Conservation (phyloP, 2,113 vertebrate genomes). For the Zeus faber region DNA sequence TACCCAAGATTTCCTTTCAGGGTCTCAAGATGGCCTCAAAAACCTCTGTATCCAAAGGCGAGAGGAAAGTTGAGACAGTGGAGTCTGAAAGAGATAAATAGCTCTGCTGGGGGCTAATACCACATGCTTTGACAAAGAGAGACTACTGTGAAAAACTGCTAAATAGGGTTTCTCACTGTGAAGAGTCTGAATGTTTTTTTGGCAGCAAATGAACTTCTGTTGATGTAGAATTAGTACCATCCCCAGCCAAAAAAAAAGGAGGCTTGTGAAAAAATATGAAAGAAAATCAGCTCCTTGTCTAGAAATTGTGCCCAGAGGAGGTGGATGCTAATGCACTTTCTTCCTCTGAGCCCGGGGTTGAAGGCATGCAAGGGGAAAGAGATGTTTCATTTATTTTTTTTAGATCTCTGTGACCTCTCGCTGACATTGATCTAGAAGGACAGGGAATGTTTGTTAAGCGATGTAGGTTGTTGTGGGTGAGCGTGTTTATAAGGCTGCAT, state of each 20-base stretch:
- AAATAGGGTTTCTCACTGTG: constrained; percentile 38
- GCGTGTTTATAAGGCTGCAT: no score
- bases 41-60: no score
- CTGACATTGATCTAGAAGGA: constrained; percentile 1
- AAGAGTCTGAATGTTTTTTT: constrained; percentile 34
- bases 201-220: constrained; percentile 27
- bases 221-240: constrained; percentile 20
- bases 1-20: no score
- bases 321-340: constrained; percentile 1
- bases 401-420: neutral
- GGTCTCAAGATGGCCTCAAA: no score
- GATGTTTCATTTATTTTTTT: neutral
- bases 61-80: no score
- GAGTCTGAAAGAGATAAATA: constrained; percentile 44
- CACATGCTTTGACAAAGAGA: constrained; percentile 29
- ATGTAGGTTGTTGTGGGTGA: neutral
- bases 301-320: neutral
- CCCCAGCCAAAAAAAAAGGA: constrained; percentile 20
- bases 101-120: constrained; percentile 33
- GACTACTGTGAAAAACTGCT: constrained; percentile 37
- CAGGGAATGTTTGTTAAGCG: neutral
- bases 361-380: constrained; percentile 2
- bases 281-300: neutral
- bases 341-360: neutral
- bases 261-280: constrained; percentile 7